Base-by-base conservation (phyloP, 2,797 vertebrate genomes). In the Gallinago solitaria region DNA sequence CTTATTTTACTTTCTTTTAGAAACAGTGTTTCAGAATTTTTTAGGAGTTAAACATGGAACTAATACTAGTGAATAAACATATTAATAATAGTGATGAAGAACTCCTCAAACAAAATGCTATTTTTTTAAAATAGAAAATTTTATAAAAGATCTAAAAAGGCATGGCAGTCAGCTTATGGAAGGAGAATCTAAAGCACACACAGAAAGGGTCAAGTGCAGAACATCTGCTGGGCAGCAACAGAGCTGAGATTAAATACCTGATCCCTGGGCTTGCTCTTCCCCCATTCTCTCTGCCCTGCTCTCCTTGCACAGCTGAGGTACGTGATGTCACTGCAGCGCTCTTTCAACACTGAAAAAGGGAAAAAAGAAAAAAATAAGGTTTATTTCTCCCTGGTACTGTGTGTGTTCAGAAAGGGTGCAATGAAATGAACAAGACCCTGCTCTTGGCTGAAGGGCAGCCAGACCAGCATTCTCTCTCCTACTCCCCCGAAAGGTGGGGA, bases 401-500 rank as follows among this genome's bases (percentile, higher is more conserved):
- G 24, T 24, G n/a, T 35, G 33, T 60, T 83, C 56, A 70, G 37
- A 16, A 78, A 14, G 15, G 14, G 4, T 8, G 21, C n/a, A 48
- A 8, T 21, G 45, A 11, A 13, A 20, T 1, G 16, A 50, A 13
- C 13, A 18, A 23, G 19, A 15, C 8, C 3, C 9, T 20, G 47
- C 37, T 41, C 32, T 53, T 18, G 25, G 50, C 37, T 43, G 3
- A 11, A n/a, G 28, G 7, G 6, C 47, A 70, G 39, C 7, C 9
- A 10, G 6, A 43, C 7, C 16, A 20, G 6, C 0, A 2, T 6
- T 4, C 30, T 14, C 45, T n/a, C 32, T 17, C 21, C 25, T 8
- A 5, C 6, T 10, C 2, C 11, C 15, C 57, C 7, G 2, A 35
- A n/a, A 19, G 3, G 7, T 2, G 6, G 11, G 2, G 16, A 39